Evolutionary conservation across 2,113 vertebrate genomes (phyloP).

Genomic region (Salminus brasiliensis): DNA sequence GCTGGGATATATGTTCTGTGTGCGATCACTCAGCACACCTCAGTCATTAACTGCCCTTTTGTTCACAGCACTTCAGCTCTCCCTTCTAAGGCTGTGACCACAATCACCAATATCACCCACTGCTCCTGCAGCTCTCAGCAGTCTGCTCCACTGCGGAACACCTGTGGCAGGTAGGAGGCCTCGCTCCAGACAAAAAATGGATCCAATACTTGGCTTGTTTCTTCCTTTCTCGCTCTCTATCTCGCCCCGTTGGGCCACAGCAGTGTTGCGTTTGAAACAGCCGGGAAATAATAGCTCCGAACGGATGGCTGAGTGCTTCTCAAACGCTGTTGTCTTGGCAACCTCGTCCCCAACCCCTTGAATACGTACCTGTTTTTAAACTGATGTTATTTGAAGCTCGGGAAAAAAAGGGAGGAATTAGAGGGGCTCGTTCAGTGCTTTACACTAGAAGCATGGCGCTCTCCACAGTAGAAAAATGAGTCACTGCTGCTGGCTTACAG

Average conservation of each 20-base stretch:
- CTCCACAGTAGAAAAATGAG: background rate
- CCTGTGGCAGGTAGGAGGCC: background rate
- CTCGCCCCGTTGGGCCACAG: background rate
- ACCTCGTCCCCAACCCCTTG: slow-evolving; percentile 31
- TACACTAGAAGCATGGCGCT: slow-evolving; percentile 2
- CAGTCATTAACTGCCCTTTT: no score
- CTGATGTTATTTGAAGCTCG: slow-evolving; percentile 47
- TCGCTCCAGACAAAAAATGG: background rate
- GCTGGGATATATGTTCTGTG: no score
- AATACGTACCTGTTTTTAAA: slow-evolving; percentile 36
- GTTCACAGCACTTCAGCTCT: no score
- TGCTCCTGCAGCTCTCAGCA: background rate
- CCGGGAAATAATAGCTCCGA: slow-evolving; percentile 36
- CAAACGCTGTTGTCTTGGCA: slow-evolving; percentile 51
- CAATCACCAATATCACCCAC: background rate
- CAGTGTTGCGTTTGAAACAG: slow-evolving; percentile 28
- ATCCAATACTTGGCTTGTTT: no score
- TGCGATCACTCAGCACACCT: no score
- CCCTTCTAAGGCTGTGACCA: no score
- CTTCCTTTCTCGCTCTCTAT: background rate
- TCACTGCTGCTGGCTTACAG: background rate
- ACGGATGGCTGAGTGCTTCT: slow-evolving; percentile 21
- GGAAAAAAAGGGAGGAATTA: slow-evolving; percentile 15
- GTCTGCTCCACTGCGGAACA: background rate
- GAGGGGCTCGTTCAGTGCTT: background rate